A percentile compares a stretch with the other conserved stretches of the same genome.
These are phyloP conservation scores for Urosaurus nigricauda DNA, from an alignment of 2,797 vertebrate species.

Conservation along the genomic window DNA sequence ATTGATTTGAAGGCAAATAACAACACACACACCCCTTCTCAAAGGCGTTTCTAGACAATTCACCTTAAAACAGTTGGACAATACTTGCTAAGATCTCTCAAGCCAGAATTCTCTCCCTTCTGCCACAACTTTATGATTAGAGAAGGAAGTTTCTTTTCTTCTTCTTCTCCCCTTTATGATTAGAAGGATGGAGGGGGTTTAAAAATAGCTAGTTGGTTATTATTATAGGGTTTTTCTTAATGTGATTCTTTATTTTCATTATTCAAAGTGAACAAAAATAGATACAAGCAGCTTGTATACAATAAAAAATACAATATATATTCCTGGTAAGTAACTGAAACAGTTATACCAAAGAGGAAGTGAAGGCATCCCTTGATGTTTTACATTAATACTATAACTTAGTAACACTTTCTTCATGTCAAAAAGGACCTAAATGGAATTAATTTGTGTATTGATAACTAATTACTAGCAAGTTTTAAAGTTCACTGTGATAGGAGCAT, in stretches of 20 bases:
- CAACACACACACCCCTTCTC: no score
- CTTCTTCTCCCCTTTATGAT: no score
- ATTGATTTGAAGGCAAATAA: no score
- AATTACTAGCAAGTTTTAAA: not conserved
- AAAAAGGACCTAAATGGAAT: not conserved
- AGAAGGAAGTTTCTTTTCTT: no score
- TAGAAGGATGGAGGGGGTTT: not conserved
- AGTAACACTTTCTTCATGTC: not conserved
- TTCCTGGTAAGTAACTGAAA: not conserved
- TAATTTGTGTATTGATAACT: not conserved
- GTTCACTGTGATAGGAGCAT: not conserved
- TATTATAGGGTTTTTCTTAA: no score
- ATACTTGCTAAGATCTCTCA: not conserved
- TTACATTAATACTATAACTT: not conserved
- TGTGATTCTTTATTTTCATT: no score
- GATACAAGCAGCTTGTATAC: no score
- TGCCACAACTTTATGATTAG: not conserved
- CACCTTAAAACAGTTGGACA: not conserved
- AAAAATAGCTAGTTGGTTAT: no score
- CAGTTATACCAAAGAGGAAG: not conserved
- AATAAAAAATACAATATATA: not conserved
- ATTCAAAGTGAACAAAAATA: no score
- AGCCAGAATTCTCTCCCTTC: not conserved
- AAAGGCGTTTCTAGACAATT: not conserved
- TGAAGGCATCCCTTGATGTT: not conserved